These are phyloP conservation scores for Lasioglossum marginatum DNA, from an alignment of 2,888 invertebrate genomes.

Conservation along the genomic window DNA sequence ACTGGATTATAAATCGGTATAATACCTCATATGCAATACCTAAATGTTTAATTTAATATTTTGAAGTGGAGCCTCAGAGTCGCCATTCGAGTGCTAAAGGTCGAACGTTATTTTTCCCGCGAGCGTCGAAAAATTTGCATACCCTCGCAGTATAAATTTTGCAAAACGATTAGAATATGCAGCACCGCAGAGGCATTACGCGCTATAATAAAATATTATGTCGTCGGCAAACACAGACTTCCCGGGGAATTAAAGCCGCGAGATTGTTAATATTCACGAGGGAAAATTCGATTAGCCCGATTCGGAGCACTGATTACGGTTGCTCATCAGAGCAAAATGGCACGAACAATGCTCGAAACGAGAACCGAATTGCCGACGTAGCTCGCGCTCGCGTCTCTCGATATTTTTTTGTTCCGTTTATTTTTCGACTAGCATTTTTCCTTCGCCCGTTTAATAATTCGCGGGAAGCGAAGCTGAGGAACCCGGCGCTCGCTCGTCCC, in stretches of 20 bases:
- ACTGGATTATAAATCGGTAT: too few species aligned
- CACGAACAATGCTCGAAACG: constrained; percentile 5
- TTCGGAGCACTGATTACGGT: constrained; percentile 8
- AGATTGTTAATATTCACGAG: constrained; percentile 1
- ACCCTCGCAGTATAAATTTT: not conserved
- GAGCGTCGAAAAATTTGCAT: too few species aligned
- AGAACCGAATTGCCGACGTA: constrained; percentile 6
- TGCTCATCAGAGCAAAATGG: not conserved
- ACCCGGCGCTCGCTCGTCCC: not conserved
- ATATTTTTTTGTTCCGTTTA: not conserved
- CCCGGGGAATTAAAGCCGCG: not conserved
- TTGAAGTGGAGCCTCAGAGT: too few species aligned
- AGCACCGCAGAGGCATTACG: not conserved
- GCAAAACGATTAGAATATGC: not conserved
- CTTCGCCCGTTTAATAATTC: constrained; percentile 1
- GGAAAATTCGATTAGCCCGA: not conserved
- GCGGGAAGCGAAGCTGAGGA: not conserved
- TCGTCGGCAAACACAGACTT: not conserved
- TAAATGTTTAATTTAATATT: too few species aligned
- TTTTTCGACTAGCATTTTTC: not conserved
- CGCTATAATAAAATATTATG: not conserved
- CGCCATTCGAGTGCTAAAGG: too few species aligned
- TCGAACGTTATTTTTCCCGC: too few species aligned
- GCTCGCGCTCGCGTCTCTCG: not conserved
- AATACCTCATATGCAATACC: too few species aligned